phyloP scores from a whole-genome alignment of 2,113 vertebrate genomes.

The Muscicapa adusta region DNA sequence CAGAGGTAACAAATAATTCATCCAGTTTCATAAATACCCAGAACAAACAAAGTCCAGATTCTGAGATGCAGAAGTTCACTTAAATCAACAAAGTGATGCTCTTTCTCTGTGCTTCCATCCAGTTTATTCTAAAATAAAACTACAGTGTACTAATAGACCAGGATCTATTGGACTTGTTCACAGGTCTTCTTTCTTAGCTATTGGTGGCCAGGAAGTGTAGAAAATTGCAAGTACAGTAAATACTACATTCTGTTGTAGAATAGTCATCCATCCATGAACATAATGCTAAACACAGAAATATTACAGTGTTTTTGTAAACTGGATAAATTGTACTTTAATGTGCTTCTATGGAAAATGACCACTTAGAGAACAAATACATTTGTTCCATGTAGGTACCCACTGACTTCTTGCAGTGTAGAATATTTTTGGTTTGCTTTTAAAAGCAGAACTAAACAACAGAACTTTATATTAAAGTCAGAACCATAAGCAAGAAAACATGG shows the following conservation, averaged over 20 bases:
- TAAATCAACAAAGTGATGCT: neutral
- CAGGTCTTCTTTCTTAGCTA: constrained; percentile 6
- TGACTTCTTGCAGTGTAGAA: neutral
- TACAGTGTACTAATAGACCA: neutral
- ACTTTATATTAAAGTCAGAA: neutral
- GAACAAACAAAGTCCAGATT: neutral
- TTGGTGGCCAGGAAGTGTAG: neutral
- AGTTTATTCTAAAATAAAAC: constrained; percentile 4
- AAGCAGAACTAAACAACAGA: neutral
- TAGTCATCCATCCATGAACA: neutral
- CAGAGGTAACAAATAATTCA: neutral
- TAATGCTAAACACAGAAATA: constrained; percentile 4
- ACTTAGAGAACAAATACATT: neutral
- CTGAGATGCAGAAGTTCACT: neutral
- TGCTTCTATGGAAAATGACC: constrained; percentile 3
- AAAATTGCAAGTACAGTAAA: constrained; percentile 22
- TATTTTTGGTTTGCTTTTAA: neutral
- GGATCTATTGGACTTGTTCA: neutral
- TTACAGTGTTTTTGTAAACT: neutral
- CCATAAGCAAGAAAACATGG: neutral
- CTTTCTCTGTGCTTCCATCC: neutral
- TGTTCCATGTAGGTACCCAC: neutral
- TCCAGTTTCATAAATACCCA: neutral
- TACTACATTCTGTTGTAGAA: neutral
- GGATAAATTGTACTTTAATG: constrained; percentile 2